Percentiles rank a stretch among this genome's conserved stretches.
Conservation (phyloP, 2,888 invertebrate genomes). For the Saturnia pavonia region DNA sequence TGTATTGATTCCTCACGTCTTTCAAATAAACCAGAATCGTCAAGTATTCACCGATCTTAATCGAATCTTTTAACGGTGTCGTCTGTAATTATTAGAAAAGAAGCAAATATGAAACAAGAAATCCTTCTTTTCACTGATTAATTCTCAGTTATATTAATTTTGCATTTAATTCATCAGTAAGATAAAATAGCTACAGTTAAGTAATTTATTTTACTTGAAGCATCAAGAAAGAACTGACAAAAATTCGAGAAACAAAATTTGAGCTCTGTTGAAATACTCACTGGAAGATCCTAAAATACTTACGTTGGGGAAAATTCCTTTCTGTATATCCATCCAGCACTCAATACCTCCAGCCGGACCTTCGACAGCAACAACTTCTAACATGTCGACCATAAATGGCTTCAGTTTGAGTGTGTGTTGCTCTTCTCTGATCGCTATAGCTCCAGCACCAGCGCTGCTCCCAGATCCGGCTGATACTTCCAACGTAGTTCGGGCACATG, state of each 20-base stretch:
- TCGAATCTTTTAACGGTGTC: conserved; percentile 82
- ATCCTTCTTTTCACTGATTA: background rate
- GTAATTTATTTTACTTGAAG: background rate
- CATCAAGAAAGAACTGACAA: background rate
- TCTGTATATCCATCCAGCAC: conserved; percentile 90
- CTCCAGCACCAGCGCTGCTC: conserved; percentile 32
- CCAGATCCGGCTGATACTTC: conserved; percentile 61
- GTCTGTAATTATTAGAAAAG: conserved; percentile 62
- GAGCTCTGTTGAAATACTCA: background rate
- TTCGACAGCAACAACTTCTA: conserved; percentile 85
- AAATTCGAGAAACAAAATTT: no score
- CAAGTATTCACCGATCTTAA: conserved; percentile 86
- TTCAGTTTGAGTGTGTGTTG: conserved; percentile 76
- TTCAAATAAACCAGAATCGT: conserved; percentile 86
- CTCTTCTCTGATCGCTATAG: conserved; percentile 47
- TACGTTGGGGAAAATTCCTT: conserved; percentile 86
- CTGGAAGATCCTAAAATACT: conserved; percentile 34
- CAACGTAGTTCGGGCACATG: conserved; percentile 66
- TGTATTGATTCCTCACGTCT: conserved; percentile 83
- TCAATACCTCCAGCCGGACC: conserved; percentile 85
- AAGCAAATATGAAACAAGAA: background rate
- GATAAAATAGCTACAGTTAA: background rate
- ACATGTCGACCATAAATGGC: conserved; percentile 86
- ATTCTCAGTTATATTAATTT: background rate
- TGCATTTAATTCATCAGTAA: background rate